Evolutionary conservation across 92 coral and sea anemone species (phyloP).

Genomic region (Paragorgia papillata): DNA sequence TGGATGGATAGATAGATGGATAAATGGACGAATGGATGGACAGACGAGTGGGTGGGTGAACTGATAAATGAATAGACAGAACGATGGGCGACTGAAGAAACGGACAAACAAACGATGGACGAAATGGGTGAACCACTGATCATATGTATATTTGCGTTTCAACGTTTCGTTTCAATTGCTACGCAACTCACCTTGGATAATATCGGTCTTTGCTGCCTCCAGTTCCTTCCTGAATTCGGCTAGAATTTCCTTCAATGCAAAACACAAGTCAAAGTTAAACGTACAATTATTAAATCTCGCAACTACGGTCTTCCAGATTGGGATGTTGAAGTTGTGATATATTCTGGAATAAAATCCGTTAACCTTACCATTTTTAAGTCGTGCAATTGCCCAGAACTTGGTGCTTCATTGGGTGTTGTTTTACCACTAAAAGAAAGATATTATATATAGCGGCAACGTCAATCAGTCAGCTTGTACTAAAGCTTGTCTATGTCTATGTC

Average conservation of each 20-base stretch:
- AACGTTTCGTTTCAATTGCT: background rate
- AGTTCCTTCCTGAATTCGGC: slow-evolving; percentile 81
- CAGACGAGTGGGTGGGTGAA: too few species aligned
- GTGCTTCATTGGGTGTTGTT: slow-evolving; percentile 57
- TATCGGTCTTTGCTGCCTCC: slow-evolving; percentile 80
- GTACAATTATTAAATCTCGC: background rate
- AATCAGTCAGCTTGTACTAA: background rate
- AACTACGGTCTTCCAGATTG: too few species aligned
- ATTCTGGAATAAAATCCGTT: background rate
- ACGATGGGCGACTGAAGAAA: background rate
- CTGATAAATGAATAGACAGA: background rate
- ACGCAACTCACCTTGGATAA: slow-evolving; percentile 59
- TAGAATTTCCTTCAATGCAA: slow-evolving; percentile 63
- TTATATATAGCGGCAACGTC: too few species aligned
- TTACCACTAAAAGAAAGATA: slow-evolving; percentile 30
- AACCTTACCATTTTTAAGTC: slow-evolving; percentile 74
- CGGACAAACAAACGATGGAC: background rate
- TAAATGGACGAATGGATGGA: too few species aligned
- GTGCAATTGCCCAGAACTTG: slow-evolving; percentile 72
- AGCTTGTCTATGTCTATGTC: background rate
- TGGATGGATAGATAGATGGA: too few species aligned
- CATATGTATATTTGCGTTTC: background rate
- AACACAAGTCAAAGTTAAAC: background rate
- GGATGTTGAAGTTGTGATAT: too few species aligned
- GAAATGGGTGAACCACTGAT: too few species aligned